Base-by-base conservation (phyloP, 2,797 vertebrate species). In the Catamblyrhynchus diadema region DNA sequence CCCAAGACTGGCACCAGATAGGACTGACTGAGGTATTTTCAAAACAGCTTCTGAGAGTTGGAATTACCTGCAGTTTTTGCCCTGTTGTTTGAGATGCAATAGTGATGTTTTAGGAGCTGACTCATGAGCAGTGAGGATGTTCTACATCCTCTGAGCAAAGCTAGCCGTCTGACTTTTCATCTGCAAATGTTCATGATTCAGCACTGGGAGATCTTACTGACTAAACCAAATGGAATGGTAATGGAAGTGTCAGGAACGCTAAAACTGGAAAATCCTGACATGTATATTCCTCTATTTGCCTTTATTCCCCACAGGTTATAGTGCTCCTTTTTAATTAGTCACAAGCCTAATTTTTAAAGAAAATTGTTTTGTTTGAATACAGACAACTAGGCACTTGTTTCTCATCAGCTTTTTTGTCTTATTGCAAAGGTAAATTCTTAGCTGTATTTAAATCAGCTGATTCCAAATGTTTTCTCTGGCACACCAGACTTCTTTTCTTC, bases 211-310 rank as follows among this genome's bases (percentile, higher is more conserved):
- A 84, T 75, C 42, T 72, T 81, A 41, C 23, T 93, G 47, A 88
- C 45, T 83, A 89, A 81, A 70, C 8, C 21, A 82, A 64, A 65
- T 79, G 66, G 42, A 88, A 91, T 91, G 54, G 39, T 69, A 82
- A 66, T 86, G 60, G 59, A 86, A 79, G 62, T n/a, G n/a, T 27
- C 80, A 83, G 69, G 73, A 95, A 66, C 75, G 66, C 47, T 86
- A 37, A 61, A 91, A 75, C 80, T 86, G 44, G 73, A 95, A 90
- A 83, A 94, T 59, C 86, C 53, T 77, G 62, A 72, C 42, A 48
- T 44, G 33, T 67, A 61, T 51, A 57, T 24, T 51, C 11, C 7
- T 91, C 12, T 69, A 4, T 41, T 91, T 91, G 41, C 27, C 27
- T 81, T 53, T 84, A 28, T 35, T 88, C 19, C 28, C 9, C 30